Conservation (phyloP, 2,888 invertebrate genomes). For the Pterostichus niger region DNA sequence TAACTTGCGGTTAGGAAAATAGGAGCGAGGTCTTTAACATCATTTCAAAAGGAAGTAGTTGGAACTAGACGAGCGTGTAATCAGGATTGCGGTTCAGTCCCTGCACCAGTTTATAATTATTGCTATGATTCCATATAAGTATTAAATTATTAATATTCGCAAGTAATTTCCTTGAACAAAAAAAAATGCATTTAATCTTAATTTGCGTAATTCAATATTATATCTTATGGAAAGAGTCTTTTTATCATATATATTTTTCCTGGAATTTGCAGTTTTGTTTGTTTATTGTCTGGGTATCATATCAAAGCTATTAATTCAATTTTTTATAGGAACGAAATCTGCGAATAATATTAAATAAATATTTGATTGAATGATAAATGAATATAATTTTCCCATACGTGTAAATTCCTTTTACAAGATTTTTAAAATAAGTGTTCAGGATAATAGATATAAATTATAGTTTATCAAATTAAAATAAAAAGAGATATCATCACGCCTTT, state of each 20-base stretch:
- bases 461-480: no score
- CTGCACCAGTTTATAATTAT: constrained; percentile 5
- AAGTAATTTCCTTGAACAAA: neutral
- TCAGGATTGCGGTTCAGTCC: constrained; percentile 10
- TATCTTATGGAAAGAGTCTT: neutral
- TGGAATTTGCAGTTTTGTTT: neutral
- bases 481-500: no score
- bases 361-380: no score
- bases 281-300: neutral
- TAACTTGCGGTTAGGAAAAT: constrained; percentile 30
- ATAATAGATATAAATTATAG: no score
- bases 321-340: neutral
- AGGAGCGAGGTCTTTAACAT: constrained; percentile 10
- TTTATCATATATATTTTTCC: neutral
- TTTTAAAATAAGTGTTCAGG: no score
- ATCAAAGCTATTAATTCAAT: neutral
- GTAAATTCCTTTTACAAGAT: no score
- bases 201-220: neutral
- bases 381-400: no score
- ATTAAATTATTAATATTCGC: neutral
- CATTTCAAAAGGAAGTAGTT: neutral
- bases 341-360: no score
- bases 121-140: constrained; percentile 7
- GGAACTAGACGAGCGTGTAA: neutral
- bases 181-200: neutral